Base-by-base conservation (phyloP, 2,113 vertebrate genomes). In the Scatophagus argus region DNA sequence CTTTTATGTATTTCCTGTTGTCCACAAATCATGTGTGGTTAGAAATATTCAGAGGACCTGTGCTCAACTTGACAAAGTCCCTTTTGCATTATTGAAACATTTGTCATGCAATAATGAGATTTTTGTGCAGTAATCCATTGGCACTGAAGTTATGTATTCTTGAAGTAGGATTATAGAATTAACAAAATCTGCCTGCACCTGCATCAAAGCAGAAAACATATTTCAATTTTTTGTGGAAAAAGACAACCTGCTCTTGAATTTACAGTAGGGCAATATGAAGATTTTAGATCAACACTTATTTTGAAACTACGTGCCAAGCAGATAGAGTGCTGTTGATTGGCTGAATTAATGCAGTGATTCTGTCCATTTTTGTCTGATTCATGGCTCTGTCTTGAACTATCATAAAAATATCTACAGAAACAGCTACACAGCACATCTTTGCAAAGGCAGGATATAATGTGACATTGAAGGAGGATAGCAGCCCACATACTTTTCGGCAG, bases 111-210 rank as follows among this genome's bases (percentile, higher is more conserved):
- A 19, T 27, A 19, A 34, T 32, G 9, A 27, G 25, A 47, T 63
- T 52, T 71, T 41, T 51, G 13, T 56, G 10, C 8, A 13, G 7
- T 34, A 58, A 82, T 59, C 41, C 59, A n/a, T 1, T 5, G 43
- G 16, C 39, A 64, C 14, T 32, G 16, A 58, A 23, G 6, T 36
- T 59, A 64, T 44, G 52, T 14, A 25, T 21, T 58, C 39, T 34
- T 59, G 51, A 27, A 77, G 60, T 29, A 62, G 55, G 47, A 71
- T 82, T 82, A 71, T 23, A 6, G 44, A 38, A 17, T 8, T 31
- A 51, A 68, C 11, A 29, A 49, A 49, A 49, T 38, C 43, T 29
- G 31, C 5, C 36, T 8, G 21, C 29, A 31, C 29, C 36, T 8
- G 1, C 17, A 36, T 56, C 8, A 67, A 1, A 49, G 9, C 43